Evolutionary conservation across 2,888 invertebrate genomes (phyloP).

Genomic region (Hirtodrosophila confusa): DNA sequence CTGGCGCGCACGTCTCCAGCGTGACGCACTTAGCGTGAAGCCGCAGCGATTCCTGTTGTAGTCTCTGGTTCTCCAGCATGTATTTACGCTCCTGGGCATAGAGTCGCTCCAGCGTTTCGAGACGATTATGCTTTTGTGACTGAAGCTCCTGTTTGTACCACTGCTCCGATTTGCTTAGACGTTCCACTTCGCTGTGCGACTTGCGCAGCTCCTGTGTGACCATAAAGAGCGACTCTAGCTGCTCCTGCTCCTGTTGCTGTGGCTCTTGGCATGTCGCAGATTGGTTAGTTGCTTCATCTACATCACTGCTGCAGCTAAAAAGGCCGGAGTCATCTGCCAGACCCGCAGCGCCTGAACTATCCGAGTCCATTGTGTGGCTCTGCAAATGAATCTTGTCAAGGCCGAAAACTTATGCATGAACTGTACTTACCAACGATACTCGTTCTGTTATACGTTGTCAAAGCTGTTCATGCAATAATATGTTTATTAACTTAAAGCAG

Average conservation of each 20-base stretch:
- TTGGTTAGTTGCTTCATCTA: slow-evolving; percentile 32
- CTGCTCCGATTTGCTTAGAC: slow-evolving; percentile 81
- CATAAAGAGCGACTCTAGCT: slow-evolving; percentile 63
- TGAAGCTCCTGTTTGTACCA: slow-evolving; percentile 83
- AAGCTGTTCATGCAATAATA: slow-evolving; percentile 8
- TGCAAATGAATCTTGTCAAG: slow-evolving; percentile 8
- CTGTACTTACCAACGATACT: slow-evolving; percentile 9
- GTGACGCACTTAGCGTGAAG: slow-evolving; percentile 73
- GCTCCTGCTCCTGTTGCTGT: slow-evolving; percentile 1
- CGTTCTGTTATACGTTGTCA: neutral
- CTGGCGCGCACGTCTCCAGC: slow-evolving; percentile 65
- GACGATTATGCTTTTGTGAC: slow-evolving; percentile 76
- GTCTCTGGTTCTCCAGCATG: slow-evolving; percentile 80
- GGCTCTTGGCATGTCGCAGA: slow-evolving; percentile 4
- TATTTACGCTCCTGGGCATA: slow-evolving; percentile 83
- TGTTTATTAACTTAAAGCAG: neutral
- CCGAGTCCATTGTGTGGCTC: slow-evolving; percentile 53
- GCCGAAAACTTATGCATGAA: neutral
- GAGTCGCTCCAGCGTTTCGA: slow-evolving; percentile 81
- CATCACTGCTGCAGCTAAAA: slow-evolving; percentile 69
- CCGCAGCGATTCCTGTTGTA: slow-evolving; percentile 79
- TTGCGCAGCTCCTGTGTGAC: slow-evolving; percentile 77
- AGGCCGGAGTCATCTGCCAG: slow-evolving; percentile 70
- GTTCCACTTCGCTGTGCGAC: slow-evolving; percentile 81
- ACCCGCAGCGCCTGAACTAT: slow-evolving; percentile 32